These are phyloP conservation scores for Riparia riparia DNA, from an alignment of 2,113 vertebrate species.

Conservation along the genomic window DNA sequence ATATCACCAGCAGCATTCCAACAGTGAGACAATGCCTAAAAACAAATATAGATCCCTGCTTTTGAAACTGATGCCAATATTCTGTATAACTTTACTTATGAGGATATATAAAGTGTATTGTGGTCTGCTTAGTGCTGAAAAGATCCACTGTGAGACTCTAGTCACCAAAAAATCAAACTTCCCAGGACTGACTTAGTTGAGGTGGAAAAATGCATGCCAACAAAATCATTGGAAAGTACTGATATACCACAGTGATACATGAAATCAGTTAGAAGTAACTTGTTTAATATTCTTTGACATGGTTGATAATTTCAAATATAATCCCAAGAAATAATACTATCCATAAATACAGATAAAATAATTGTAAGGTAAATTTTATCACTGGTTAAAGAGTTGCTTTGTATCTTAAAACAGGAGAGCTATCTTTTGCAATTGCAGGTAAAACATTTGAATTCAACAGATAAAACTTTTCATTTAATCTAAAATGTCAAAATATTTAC, in stretches of 20 bases:
- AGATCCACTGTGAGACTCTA: neutral
- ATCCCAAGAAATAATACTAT: neutral
- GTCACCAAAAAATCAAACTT: neutral
- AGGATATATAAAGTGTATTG: neutral
- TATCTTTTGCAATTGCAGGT: neutral
- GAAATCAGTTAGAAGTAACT: neutral
- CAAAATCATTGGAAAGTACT: neutral
- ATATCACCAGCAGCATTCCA: neutral
- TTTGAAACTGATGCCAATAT: neutral
- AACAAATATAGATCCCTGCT: neutral
- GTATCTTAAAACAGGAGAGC: neutral
- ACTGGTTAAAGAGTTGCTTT: neutral
- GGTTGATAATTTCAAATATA: neutral
- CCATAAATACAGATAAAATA: neutral
- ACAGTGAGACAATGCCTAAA: neutral
- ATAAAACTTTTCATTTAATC: neutral
- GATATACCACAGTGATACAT: neutral
- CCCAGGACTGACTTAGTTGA: neutral
- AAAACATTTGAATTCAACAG: neutral
- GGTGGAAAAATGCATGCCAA: neutral
- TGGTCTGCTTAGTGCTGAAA: neutral
- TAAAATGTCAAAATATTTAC: neutral
- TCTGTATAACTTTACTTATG: neutral
- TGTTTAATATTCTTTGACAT: neutral
- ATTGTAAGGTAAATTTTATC: neutral